phyloP scores from a whole-genome alignment of 2,888 invertebrate genomes.

The Empis stercorea region DNA sequence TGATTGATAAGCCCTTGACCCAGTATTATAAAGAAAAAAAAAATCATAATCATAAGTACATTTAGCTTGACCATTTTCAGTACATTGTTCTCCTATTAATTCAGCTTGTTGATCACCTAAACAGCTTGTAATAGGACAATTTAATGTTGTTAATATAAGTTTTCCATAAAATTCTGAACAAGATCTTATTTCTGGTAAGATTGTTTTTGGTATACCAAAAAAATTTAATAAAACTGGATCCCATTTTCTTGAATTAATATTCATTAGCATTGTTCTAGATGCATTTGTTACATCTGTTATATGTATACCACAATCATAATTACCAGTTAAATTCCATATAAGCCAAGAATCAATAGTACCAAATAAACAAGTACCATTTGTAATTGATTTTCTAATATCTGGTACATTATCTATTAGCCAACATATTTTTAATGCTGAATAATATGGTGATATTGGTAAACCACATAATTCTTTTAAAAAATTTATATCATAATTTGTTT shows the following conservation, averaged over 20 bases:
- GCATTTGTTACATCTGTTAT: constrained; percentile 91
- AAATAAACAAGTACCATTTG: constrained; percentile 57
- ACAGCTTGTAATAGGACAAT: constrained; percentile 69
- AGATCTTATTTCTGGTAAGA: constrained; percentile 71
- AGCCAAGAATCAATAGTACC: constrained; percentile 94
- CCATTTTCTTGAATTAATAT: constrained; percentile 71
- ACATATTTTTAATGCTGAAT: constrained; percentile 74
- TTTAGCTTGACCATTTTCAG: constrained; percentile 75
- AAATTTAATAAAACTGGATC: constrained; percentile 63
- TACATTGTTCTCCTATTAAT: constrained; percentile 79
- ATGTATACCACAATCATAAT: constrained; percentile 61
- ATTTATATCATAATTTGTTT: no score
- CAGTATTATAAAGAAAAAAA: constrained; percentile 86
- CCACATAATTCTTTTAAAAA: constrained; percentile 61
- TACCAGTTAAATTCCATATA: constrained; percentile 69
- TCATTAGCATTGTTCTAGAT: constrained; percentile 88
- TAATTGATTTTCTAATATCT: constrained; percentile 56
- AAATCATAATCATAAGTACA: constrained; percentile 91
- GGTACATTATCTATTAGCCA: constrained; percentile 82
- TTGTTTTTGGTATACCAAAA: constrained; percentile 62
- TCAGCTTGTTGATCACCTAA: constrained; percentile 89
- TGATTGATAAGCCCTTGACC: constrained; percentile 55
- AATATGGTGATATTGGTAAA: constrained; percentile 76
- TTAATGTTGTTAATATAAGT: constrained; percentile 34
- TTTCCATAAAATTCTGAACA: constrained; percentile 76